A percentile compares a stretch with the other conserved stretches of the same genome.
phyloP scores from a whole-genome alignment of 2,888 invertebrate species.

The Crossocerus cetratus region DNA sequence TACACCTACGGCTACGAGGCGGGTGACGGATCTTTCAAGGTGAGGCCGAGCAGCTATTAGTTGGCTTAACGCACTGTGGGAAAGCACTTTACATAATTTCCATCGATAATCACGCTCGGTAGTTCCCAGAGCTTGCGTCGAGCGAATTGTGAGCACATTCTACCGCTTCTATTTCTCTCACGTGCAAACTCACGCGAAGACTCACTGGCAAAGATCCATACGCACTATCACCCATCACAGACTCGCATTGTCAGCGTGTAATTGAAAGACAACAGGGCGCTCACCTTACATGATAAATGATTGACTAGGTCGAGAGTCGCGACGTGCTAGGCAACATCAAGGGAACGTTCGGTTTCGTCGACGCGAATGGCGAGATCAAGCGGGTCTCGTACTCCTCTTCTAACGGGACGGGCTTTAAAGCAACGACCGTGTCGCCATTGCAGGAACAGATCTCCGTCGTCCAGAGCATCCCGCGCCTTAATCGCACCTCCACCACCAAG shows the following conservation, averaged over 20 bases:
- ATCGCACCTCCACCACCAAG: conserved; percentile 78
- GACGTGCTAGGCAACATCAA: conserved; percentile 89
- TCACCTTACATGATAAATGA: conserved; percentile 15
- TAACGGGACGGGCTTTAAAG: conserved; percentile 78
- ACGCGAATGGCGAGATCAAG: conserved; percentile 87
- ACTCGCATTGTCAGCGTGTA: no score
- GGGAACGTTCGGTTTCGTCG: conserved; percentile 90
- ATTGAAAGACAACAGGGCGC: no score
- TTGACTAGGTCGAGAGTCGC: conserved; percentile 83
- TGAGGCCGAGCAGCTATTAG: conserved; percentile 44
- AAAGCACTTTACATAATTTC: conserved; percentile 3
- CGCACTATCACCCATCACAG: no score
- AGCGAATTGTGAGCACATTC: no score
- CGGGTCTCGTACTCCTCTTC: conserved; percentile 86
- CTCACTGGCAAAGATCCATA: no score
- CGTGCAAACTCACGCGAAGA: no score
- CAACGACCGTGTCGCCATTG: conserved; percentile 77
- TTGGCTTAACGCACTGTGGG: conserved; percentile 1
- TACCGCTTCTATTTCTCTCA: no score
- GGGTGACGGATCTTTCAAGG: conserved; percentile 90
- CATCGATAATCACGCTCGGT: no score
- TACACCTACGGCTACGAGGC: conserved; percentile 92
- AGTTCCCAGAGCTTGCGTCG: no score
- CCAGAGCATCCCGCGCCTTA: conserved; percentile 72
- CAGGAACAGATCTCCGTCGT: conserved; percentile 75